A percentile compares a stretch with the other conserved stretches of the same genome.
phyloP scores from a whole-genome alignment of 2,113 vertebrate species.

The Bujurquina vittata region DNA sequence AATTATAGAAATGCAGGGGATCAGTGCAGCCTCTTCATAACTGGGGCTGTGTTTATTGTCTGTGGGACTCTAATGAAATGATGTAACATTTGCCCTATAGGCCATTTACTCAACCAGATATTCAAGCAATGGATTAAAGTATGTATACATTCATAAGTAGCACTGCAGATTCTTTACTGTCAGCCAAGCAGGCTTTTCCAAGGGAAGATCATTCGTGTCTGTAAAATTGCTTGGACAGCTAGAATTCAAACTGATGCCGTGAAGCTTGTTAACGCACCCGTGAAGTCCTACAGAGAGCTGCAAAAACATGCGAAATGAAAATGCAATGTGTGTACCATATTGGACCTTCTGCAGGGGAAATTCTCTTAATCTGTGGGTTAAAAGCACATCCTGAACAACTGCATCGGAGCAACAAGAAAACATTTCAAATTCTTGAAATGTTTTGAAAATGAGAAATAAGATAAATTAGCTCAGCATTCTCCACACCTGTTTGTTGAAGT shows the following conservation, averaged over 20 bases:
- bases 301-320: conserved; percentile 3
- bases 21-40: conserved; percentile 48
- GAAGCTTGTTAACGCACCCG: conserved; percentile 32
- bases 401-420: neutral
- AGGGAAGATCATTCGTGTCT: conserved; percentile 35
- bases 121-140: conserved; percentile 26
- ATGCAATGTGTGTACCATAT: neutral
- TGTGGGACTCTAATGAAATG: conserved; percentile 61
- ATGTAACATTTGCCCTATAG: conserved; percentile 55
- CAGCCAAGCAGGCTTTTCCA: conserved; percentile 19
- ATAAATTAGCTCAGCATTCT: neutral
- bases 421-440: neutral
- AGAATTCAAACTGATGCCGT: conserved; percentile 35
- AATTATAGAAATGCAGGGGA: conserved; percentile 67
- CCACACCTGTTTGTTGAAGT: neutral
- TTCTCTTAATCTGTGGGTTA: neutral
- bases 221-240: conserved; percentile 45
- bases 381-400: too few relatives aligned
- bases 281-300: conserved; percentile 9
- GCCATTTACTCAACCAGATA: conserved; percentile 14
- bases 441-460: neutral
- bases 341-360: neutral
- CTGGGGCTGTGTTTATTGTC: conserved; percentile 47
- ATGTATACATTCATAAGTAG: conserved; percentile 19
- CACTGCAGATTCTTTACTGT: conserved; percentile 30